Conservation (phyloP, 2,797 vertebrate species). For the Characodon lateralis region DNA sequence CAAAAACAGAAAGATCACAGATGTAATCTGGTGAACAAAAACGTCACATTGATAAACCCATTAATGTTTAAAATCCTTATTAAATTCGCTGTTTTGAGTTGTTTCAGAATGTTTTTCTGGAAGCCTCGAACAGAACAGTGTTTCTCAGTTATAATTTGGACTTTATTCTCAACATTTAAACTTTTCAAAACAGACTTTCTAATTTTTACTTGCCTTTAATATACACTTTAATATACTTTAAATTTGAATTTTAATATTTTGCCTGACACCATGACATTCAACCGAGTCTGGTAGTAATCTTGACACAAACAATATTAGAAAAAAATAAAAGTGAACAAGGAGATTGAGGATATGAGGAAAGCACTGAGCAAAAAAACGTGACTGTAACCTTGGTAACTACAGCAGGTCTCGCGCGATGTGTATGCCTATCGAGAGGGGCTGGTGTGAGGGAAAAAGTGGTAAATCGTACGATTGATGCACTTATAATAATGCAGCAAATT, state of each 20-base stretch:
- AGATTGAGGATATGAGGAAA: neutral
- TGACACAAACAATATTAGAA: neutral
- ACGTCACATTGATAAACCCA: too few species aligned
- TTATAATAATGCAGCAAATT: conserved; percentile 65
- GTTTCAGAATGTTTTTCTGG: neutral
- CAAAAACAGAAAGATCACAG: too few species aligned
- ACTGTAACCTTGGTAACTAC: conserved; percentile 74
- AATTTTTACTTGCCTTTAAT: too few species aligned
- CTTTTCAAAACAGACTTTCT: too few species aligned
- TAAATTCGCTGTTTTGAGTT: neutral
- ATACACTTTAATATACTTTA: too few species aligned
- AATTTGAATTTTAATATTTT: neutral
- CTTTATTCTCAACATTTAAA: too few species aligned
- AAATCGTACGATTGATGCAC: conserved; percentile 72
- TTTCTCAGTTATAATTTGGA: neutral
- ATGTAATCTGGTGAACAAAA: too few species aligned
- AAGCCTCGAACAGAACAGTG: too few species aligned
- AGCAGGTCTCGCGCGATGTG: conserved; percentile 71
- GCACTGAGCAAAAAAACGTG: conserved; percentile 3
- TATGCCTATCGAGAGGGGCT: conserved; percentile 50
- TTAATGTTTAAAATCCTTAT: neutral
- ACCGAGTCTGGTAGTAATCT: neutral
- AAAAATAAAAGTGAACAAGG: neutral
- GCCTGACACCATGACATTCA: neutral
- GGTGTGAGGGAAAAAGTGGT: conserved; percentile 72